These are phyloP conservation scores for Bombyx mandarina DNA, from an alignment of 1,140 invertebrate species.

Conservation along the genomic window DNA sequence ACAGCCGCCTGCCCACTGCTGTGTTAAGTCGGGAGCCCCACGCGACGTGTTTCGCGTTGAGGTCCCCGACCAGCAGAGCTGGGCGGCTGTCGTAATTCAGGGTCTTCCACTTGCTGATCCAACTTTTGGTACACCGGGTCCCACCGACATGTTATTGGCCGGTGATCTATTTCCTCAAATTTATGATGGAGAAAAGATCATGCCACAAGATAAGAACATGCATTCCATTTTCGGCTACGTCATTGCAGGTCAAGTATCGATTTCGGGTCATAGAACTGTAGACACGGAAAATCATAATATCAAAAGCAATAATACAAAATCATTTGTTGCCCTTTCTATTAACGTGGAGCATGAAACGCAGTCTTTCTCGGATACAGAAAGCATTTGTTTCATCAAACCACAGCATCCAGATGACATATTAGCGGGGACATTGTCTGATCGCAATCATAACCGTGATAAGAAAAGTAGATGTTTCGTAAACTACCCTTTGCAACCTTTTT, in stretches of 20 bases:
- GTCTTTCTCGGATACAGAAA: not conserved
- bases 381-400: not conserved
- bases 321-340: not conserved
- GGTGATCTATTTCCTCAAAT: not conserved
- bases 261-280: no score
- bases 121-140: not conserved
- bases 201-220: not conserved
- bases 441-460: not conserved
- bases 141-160: not conserved
- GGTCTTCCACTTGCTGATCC: not conserved
- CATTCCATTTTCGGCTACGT: constrained; percentile 1
- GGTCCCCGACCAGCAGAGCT: no score
- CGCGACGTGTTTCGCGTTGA: no score
- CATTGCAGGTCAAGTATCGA: not conserved
- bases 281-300: not conserved
- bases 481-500: not conserved
- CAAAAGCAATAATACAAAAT: not conserved
- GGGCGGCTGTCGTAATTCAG: not conserved
- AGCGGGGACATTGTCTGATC: not conserved
- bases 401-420: not conserved
- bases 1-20: no score
- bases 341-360: not conserved
- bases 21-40: no score
- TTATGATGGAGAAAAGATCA: not conserved
- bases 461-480: not conserved